Evolutionary conservation across 2,888 invertebrate species (phyloP).

Genomic region (Creontiades dilutus): DNA sequence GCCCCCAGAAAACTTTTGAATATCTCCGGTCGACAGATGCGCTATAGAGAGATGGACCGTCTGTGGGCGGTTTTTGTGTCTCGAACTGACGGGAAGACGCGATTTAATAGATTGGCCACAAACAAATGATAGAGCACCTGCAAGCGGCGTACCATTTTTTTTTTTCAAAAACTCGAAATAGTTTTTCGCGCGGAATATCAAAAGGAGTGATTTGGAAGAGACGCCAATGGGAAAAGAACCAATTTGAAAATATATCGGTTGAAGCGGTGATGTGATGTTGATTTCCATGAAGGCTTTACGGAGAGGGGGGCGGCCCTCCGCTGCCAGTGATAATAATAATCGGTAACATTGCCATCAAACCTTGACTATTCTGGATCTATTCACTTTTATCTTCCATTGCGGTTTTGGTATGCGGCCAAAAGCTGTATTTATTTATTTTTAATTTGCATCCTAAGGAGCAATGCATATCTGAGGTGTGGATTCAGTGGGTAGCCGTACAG

Average conservation of each 20-base stretch:
- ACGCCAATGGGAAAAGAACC: not conserved
- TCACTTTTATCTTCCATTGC: slow-evolving; percentile 46
- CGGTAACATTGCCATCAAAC: slow-evolving; percentile 40
- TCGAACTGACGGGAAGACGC: not conserved
- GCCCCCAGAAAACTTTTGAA: not conserved
- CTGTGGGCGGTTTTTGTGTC: slow-evolving; percentile 3
- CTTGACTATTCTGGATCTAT: slow-evolving; percentile 53
- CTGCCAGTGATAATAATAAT: slow-evolving; percentile 33
- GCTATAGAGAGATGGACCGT: not conserved
- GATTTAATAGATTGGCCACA: slow-evolving; percentile 10
- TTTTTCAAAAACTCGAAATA: slow-evolving; percentile 11
- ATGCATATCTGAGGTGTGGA: not conserved
- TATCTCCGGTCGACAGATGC: not conserved
- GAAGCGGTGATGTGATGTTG: not conserved
- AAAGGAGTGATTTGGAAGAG: not conserved
- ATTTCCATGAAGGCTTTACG: not conserved
- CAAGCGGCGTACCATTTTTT: slow-evolving; percentile 5
- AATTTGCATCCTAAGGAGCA: slow-evolving; percentile 21
- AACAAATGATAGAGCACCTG: slow-evolving; percentile 45
- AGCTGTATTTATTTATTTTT: slow-evolving; percentile 44
- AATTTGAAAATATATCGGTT: slow-evolving; percentile 22
- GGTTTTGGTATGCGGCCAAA: slow-evolving; percentile 45
- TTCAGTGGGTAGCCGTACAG: not conserved
- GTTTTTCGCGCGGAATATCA: not conserved
- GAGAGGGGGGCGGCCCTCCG: not conserved